Conservation (phyloP, 2,888 invertebrate species). For the Malacosoma neustria region DNA sequence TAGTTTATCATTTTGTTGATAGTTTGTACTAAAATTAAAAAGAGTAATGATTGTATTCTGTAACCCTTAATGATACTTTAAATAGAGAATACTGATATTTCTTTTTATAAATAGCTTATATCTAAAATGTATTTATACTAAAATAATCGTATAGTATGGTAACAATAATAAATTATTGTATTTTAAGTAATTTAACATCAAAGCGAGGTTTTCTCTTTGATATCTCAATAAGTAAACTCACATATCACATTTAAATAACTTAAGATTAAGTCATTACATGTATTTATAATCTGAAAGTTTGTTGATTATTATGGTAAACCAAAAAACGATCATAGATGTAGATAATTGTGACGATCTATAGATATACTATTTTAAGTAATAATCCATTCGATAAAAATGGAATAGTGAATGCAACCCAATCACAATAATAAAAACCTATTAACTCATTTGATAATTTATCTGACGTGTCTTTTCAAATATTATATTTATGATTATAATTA, state of each 20-base stretch:
- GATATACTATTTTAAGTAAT: too few species aligned
- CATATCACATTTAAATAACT: slow-evolving; percentile 30
- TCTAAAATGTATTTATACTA: slow-evolving; percentile 10
- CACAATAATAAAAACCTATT: too few species aligned
- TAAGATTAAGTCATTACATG: too few species aligned
- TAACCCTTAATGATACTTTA: slow-evolving; percentile 23
- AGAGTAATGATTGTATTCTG: slow-evolving; percentile 12
- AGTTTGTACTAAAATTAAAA: neutral
- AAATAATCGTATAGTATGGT: slow-evolving; percentile 15
- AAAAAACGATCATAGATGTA: too few species aligned
- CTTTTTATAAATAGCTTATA: slow-evolving; percentile 12
- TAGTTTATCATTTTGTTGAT: neutral
- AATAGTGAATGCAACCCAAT: too few species aligned
- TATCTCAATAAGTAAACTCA: slow-evolving; percentile 26
- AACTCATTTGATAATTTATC: too few species aligned
- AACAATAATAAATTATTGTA: slow-evolving; percentile 16
- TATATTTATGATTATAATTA: too few species aligned
- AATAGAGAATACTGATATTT: slow-evolving; percentile 38
- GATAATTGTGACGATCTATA: too few species aligned
- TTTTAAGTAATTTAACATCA: slow-evolving; percentile 15
- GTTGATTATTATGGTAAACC: too few species aligned
- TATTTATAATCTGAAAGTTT: too few species aligned
- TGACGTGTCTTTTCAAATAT: too few species aligned
- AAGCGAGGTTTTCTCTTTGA: slow-evolving; percentile 25
- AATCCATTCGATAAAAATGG: too few species aligned